Conservation (phyloP, 2,888 invertebrate genomes). For the Drosophila antonietae region DNA sequence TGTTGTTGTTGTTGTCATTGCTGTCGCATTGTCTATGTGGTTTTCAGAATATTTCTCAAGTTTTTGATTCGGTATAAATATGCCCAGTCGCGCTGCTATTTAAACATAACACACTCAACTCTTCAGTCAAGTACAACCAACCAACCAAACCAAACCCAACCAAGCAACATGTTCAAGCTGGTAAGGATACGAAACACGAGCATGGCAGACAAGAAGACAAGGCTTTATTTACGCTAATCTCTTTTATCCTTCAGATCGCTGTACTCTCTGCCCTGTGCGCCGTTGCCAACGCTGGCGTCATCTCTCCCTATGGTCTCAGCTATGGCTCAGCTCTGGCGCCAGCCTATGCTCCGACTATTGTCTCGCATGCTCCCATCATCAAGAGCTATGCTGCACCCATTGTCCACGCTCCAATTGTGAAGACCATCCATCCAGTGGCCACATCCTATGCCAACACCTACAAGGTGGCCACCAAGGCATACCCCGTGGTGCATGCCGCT, state of each 20-base stretch:
- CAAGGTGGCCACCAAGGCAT: conserved; percentile 82
- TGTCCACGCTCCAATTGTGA: conserved; percentile 78
- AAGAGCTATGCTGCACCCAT: conserved; percentile 81
- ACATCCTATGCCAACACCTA: conserved; percentile 84
- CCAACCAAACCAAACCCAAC: conserved; percentile 55
- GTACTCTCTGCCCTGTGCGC: conserved; percentile 85
- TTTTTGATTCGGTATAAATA: conserved; percentile 83
- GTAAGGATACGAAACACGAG: conserved; percentile 74
- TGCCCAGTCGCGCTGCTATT: conserved; percentile 71
- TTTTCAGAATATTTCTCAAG: conserved; percentile 77
- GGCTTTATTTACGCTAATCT: not conserved
- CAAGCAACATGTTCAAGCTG: conserved; percentile 85
- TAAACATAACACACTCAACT: conserved; percentile 83
- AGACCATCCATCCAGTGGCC: conserved; percentile 80
- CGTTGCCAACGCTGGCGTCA: conserved; percentile 84
- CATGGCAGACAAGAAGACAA: no score
- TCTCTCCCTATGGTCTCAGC: conserved; percentile 76
- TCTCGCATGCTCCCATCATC: conserved; percentile 74
- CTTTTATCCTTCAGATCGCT: conserved; percentile 70
- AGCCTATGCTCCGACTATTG: conserved; percentile 77
- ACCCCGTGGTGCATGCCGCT: conserved; percentile 80
- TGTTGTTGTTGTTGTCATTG: conserved; percentile 26
- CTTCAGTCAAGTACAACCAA: conserved; percentile 73
- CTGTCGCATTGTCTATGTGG: conserved; percentile 54
- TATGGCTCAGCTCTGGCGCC: conserved; percentile 77